These are phyloP conservation scores for Cisticola juncidis DNA, from an alignment of 2,113 vertebrate species.

Conservation along the genomic window DNA sequence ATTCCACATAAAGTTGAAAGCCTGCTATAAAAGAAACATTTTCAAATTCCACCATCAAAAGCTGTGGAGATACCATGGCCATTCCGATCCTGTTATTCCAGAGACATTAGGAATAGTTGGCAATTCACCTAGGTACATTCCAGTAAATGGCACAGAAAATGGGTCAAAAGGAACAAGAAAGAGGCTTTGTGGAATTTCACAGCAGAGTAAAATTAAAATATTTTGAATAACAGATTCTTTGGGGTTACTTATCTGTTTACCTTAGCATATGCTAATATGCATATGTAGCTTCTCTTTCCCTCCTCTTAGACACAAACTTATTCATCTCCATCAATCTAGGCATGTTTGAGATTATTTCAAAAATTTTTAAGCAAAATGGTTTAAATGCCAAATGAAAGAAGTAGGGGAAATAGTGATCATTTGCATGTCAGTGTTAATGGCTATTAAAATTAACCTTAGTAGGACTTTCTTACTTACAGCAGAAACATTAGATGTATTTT, in stretches of 20 bases:
- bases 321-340: not conserved
- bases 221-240: not conserved
- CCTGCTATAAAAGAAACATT: conserved; percentile 12
- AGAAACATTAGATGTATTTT: not conserved
- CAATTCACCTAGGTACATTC: not conserved
- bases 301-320: not conserved
- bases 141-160: not conserved
- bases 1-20: not conserved
- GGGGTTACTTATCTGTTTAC: not conserved
- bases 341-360: not conserved
- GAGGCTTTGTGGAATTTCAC: not conserved
- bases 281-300: not conserved
- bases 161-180: not conserved
- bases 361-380: not conserved
- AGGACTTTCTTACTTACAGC: not conserved
- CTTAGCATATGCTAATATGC: not conserved
- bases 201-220: not conserved
- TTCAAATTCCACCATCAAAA: not conserved
- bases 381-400: conserved; percentile 13
- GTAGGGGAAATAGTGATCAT: not conserved
- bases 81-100: not conserved
- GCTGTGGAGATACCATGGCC: not conserved
- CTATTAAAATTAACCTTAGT: not conserved
- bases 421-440: not conserved
- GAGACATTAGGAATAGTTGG: not conserved